phyloP scores from a whole-genome alignment of 1,140 invertebrate species.

The Ladona fulva region DNA sequence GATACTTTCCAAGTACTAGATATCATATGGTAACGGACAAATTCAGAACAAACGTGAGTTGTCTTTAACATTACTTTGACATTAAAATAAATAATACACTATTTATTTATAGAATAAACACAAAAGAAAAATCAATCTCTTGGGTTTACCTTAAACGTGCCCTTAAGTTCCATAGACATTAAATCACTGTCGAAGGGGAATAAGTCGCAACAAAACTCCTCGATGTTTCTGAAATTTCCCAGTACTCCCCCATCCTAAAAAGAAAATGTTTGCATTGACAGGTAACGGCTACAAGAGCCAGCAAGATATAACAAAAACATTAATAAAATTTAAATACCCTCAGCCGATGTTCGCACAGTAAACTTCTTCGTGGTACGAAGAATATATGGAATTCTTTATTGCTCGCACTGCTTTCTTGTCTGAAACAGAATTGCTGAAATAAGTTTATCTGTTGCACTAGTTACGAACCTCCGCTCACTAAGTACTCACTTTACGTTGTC shows the following conservation, averaged over 20 bases:
- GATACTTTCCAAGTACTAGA: too few relatives aligned
- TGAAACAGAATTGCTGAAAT: slow-evolving; percentile 13
- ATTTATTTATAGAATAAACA: too few relatives aligned
- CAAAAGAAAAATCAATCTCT: too few relatives aligned
- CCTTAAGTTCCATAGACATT: slow-evolving; percentile 81
- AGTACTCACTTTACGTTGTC: slow-evolving; percentile 65
- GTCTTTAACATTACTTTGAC: too few relatives aligned
- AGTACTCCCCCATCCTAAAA: slow-evolving; percentile 71
- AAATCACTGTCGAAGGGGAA: slow-evolving; percentile 89
- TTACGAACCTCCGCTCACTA: slow-evolving; percentile 22
- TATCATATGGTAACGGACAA: too few relatives aligned
- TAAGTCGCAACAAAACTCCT: slow-evolving; percentile 79
- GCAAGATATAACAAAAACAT: background rate
- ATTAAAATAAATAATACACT: too few relatives aligned
- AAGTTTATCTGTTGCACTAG: background rate
- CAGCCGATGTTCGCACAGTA: slow-evolving; percentile 74
- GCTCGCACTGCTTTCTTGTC: slow-evolving; percentile 36
- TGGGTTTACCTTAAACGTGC: slow-evolving; percentile 57
- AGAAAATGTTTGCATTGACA: slow-evolving; percentile 22
- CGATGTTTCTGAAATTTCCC: slow-evolving; percentile 60
- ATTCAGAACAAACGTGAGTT: too few relatives aligned
- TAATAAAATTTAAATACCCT: slow-evolving; percentile 35
- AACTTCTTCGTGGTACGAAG: slow-evolving; percentile 80
- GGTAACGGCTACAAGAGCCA: background rate
- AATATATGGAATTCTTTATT: slow-evolving; percentile 55